Percentiles rank a stretch among this genome's conserved stretches.
Evolutionary conservation across 2,797 vertebrate genomes (phyloP).

Genomic region (Lophius americanus): DNA sequence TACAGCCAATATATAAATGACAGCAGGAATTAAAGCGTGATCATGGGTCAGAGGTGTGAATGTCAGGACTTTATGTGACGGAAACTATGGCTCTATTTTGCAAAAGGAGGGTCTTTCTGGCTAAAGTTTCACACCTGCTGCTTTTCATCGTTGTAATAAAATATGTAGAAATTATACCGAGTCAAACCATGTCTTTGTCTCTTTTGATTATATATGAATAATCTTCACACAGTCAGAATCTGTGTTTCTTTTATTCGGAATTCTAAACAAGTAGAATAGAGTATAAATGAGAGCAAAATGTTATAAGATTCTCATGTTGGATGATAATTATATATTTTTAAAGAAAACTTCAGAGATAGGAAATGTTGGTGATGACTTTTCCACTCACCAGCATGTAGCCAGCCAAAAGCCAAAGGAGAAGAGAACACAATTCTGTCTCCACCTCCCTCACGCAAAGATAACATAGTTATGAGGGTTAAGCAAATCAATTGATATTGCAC

Average conservation of each 20-base stretch:
- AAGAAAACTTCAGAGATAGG: slow-evolving; percentile 45
- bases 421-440: slow-evolving; percentile 54
- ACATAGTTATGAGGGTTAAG: slow-evolving; percentile 4
- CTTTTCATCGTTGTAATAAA: no score
- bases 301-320: slow-evolving; percentile 23
- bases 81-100: no score
- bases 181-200: background rate
- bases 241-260: slow-evolving; percentile 29
- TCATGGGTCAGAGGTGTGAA: no score
- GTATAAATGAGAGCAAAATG: slow-evolving; percentile 36
- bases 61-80: no score
- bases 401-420: slow-evolving; percentile 30
- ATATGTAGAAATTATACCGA: background rate
- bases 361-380: slow-evolving; percentile 29
- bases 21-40: no score
- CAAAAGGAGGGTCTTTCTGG: no score
- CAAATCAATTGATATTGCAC: slow-evolving; percentile 22
- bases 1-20: no score
- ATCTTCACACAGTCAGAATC: slow-evolving; percentile 22
- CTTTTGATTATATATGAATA: slow-evolving; percentile 10
- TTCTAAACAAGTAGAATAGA: slow-evolving; percentile 22
- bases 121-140: no score
- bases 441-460: slow-evolving; percentile 8
- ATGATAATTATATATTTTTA: slow-evolving; percentile 16
- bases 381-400: slow-evolving; percentile 45